These are phyloP conservation scores for Labrus mixtus DNA, from an alignment of 2,113 vertebrate genomes.

Conservation along the genomic window DNA sequence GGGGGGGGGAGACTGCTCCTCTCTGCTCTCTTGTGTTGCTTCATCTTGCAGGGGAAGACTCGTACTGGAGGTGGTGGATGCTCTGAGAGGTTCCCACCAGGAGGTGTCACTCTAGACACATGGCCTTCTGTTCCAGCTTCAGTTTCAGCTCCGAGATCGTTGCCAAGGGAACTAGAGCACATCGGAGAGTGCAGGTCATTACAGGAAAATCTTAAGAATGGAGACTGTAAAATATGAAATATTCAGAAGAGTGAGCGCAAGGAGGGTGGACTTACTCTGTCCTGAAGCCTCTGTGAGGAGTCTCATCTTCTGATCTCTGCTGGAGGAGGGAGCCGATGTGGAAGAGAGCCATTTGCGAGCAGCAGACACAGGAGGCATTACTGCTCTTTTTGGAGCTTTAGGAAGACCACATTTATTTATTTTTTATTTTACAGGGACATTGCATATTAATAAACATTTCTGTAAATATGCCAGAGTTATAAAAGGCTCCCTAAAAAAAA, in stretches of 20 bases:
- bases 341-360: neutral
- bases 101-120: slow-evolving; percentile 31
- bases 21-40: neutral
- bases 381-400: neutral
- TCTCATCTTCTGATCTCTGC: neutral
- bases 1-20: neutral
- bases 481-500: no score
- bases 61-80: neutral
- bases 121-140: slow-evolving; percentile 65
- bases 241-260: no score
- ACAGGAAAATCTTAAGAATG: neutral
- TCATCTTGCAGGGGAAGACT: neutral
- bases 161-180: neutral
- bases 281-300: rapidly evolving
- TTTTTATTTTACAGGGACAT: no score
- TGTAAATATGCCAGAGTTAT: no score
- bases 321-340: rapidly evolving
- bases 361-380: slow-evolving; percentile 22
- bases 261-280: slow-evolving; percentile 68
- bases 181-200: neutral
- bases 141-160: slow-evolving; percentile 76
- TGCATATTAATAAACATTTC: no score
- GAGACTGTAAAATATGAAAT: neutral
- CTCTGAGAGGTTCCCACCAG: slow-evolving; percentile 5
- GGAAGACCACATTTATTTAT: no score